A percentile compares a stretch with the other conserved stretches of the same genome.
phyloP scores from a whole-genome alignment of 2,888 invertebrate species.

The Andrena bicolor region DNA sequence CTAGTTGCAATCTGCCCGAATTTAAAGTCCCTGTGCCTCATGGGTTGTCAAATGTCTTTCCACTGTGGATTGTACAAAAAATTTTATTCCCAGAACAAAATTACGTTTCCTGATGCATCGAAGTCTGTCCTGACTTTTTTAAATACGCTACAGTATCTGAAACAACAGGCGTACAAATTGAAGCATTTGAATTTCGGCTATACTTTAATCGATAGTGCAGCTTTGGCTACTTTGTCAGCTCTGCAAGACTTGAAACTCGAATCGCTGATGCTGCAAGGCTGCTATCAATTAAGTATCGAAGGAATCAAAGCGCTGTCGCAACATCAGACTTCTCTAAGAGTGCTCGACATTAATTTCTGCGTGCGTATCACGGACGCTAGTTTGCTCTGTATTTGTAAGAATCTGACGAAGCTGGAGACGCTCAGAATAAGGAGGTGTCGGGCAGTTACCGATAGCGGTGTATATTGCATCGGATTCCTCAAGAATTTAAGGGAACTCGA shows the following conservation, averaged over 20 bases:
- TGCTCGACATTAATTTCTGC: conserved; percentile 89
- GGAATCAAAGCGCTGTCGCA: conserved; percentile 87
- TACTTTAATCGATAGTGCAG: conserved; percentile 89
- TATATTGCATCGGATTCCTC: conserved; percentile 86
- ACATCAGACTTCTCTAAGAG: conserved; percentile 86
- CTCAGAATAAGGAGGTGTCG: conserved; percentile 89
- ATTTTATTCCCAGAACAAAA: conserved; percentile 87
- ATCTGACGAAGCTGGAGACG: conserved; percentile 87
- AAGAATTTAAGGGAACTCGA: conserved; percentile 87
- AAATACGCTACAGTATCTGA: conserved; percentile 88
- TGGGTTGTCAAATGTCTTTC: conserved; percentile 90
- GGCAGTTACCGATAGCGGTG: conserved; percentile 88
- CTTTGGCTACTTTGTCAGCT: conserved; percentile 87
- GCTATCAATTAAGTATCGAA: conserved; percentile 88
- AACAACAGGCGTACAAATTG: conserved; percentile 86
- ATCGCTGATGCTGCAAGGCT: conserved; percentile 86
- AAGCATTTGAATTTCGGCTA: conserved; percentile 89
- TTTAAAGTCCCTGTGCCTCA: conserved; percentile 88
- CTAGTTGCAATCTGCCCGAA: conserved; percentile 88
- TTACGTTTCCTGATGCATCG: conserved; percentile 83
- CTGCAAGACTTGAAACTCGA: conserved; percentile 86
- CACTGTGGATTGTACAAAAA: conserved; percentile 89
- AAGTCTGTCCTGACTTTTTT: conserved; percentile 91
- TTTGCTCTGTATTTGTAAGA: conserved; percentile 87
- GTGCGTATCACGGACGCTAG: conserved; percentile 89